Percentiles rank a stretch among this genome's conserved stretches.
These are phyloP conservation scores for Pteromalus puparum DNA, from an alignment of 1,140 invertebrate genomes.

Conservation along the genomic window DNA sequence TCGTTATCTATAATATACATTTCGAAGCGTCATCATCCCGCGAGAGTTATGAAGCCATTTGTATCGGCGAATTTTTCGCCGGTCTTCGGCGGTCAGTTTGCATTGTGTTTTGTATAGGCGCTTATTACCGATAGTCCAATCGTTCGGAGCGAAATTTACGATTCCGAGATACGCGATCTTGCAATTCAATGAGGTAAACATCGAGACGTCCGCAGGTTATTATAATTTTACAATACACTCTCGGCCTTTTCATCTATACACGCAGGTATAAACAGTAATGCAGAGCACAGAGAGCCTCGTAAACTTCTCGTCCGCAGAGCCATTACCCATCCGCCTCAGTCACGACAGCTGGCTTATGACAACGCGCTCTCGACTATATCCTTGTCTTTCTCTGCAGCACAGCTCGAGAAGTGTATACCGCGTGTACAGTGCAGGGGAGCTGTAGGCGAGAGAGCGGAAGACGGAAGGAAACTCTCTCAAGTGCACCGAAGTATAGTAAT, in stretches of 20 bases:
- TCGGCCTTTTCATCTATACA: too few species aligned
- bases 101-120: too few species aligned
- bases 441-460: slow-evolving; percentile 57
- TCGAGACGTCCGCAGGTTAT: neutral
- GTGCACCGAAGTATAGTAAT: slow-evolving; percentile 65
- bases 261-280: too few species aligned
- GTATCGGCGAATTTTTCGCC: neutral
- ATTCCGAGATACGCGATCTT: too few species aligned
- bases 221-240: neutral
- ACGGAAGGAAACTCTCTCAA: slow-evolving; percentile 66
- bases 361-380: neutral
- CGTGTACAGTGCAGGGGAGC: neutral
- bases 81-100: too few species aligned
- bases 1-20: neutral
- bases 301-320: neutral
- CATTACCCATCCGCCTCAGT: neutral
- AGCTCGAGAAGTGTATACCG: too few species aligned
- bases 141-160: too few species aligned
- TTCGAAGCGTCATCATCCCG: neutral
- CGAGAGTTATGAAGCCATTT: neutral
- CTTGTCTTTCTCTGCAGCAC: neutral
- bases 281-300: neutral
- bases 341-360: slow-evolving; percentile 17
- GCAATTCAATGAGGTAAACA: too few species aligned
- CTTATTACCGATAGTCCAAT: too few species aligned